phyloP scores from a whole-genome alignment of 2,888 invertebrate genomes.

The Callinectes sapidus region DNA sequence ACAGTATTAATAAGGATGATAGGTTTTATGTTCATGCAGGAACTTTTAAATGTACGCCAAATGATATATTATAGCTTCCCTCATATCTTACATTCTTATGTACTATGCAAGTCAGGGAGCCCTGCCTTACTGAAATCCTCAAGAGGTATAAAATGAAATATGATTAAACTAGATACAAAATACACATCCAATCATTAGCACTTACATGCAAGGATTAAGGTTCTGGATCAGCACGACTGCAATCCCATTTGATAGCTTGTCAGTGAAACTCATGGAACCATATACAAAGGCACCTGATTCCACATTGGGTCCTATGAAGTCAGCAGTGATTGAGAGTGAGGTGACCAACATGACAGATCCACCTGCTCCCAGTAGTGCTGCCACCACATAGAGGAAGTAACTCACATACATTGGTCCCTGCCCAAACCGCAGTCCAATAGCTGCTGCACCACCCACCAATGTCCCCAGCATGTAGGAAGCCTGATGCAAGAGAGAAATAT shows the following conservation, averaged over 20 bases:
- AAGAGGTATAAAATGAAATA: background rate
- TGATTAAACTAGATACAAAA: background rate
- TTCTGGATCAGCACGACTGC: conserved; percentile 91
- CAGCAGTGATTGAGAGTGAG: conserved; percentile 91
- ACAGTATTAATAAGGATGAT: no score
- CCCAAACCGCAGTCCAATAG: conserved; percentile 82
- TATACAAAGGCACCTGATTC: conserved; percentile 93
- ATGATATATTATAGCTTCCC: no score
- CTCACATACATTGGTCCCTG: conserved; percentile 78
- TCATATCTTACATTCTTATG: no score
- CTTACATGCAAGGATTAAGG: conserved; percentile 79
- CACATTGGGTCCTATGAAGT: conserved; percentile 90
- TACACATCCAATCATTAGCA: background rate
- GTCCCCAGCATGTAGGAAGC: conserved; percentile 83
- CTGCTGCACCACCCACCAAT: conserved; percentile 81
- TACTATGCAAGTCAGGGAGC: no score
- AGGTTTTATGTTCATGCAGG: no score
- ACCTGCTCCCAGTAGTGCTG: conserved; percentile 86
- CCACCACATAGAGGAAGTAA: conserved; percentile 84
- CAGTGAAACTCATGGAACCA: conserved; percentile 93
- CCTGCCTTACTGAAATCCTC: background rate
- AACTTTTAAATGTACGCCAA: no score
- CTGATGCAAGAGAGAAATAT: conserved; percentile 73
- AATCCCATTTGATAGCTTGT: conserved; percentile 92
- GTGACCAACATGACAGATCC: conserved; percentile 91